Base-by-base conservation (phyloP, 1,140 invertebrate species). In the Cardiocondyla obscurior region DNA sequence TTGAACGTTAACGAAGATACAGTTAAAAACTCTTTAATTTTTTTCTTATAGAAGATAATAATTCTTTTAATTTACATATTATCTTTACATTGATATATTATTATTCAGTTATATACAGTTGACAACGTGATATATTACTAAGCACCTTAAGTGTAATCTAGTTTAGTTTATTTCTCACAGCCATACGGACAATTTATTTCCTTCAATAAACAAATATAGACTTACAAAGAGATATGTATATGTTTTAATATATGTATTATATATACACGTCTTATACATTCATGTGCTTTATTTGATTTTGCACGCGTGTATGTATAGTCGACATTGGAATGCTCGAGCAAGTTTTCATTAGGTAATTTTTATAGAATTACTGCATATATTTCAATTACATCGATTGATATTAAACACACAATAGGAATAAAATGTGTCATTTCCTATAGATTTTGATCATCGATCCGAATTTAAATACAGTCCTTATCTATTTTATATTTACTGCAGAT, bases 91-190 rank as follows among this genome's bases (percentile, higher is more conserved):
- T 60, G 90, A 93, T 92, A 92, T 93, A 93, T 93, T 93, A 92
- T 92, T 92, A 90, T 92, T 93, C 89, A 91, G 81, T 91, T 93
- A 93, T 93, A 92, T 93, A 93, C 92, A 93, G 91, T 93, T 92
- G 87, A 92, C 90, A 92, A 92, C 85, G 88, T 91, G 89, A 92
- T 92, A 90, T 91, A 92, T 93, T 92, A 92, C 91, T 92, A 93
- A 94, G 93, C 93, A 94, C 92, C 93, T 94, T 94, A 94, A 92
- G 92, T 94, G 93, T 93, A 88, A 92, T 93, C 91, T 93, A 93
- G 93, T 94, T 91, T 93, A 93, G 93, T 94, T 94, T 93, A 94
- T 93, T 94, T 94, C 93, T 94, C 94, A 94, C 94, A 94, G 94
- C 94, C 94, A 93, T 93, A 93, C 93, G 90, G 91, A 94, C 91